phyloP scores from a whole-genome alignment of 2,113 vertebrate genomes.

The Pomatorhinus ruficollis region DNA sequence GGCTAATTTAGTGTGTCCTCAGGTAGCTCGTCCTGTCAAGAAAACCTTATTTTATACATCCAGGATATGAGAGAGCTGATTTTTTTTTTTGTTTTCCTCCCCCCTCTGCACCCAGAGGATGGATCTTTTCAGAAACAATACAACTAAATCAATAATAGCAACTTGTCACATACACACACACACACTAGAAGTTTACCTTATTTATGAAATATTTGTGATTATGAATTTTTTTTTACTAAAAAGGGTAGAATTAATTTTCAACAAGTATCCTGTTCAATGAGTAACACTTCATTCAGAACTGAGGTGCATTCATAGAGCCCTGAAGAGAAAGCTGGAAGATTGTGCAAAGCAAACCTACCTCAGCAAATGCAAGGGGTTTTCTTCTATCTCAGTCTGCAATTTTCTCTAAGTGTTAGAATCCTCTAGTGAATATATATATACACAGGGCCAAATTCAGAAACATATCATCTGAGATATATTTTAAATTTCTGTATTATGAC shows the following conservation, averaged over 20 bases:
- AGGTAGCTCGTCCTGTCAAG: rapidly evolving
- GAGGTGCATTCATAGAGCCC: not conserved
- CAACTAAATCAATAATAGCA: not conserved
- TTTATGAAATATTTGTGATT: not conserved
- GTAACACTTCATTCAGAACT: not conserved
- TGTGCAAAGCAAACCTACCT: not conserved
- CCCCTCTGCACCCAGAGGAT: not conserved
- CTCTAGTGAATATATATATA: not conserved
- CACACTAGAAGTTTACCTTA: not conserved
- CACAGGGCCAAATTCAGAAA: not conserved
- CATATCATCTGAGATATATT: not conserved
- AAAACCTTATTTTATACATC: not conserved
- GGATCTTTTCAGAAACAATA: not conserved
- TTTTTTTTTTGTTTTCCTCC: not conserved
- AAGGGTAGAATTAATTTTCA: not conserved
- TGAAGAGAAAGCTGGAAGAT: not conserved
- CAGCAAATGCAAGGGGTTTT: not conserved
- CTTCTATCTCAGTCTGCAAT: not conserved
- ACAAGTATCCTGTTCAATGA: not conserved
- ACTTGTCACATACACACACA: not conserved
- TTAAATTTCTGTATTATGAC: not conserved
- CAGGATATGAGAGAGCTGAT: not conserved
- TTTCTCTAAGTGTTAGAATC: not conserved
- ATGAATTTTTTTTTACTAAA: not conserved
- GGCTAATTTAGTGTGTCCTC: not conserved